A percentile compares a stretch with the other conserved stretches of the same genome.
phyloP scores from a whole-genome alignment of 2,797 vertebrate species.

The Pitangus sulphuratus region DNA sequence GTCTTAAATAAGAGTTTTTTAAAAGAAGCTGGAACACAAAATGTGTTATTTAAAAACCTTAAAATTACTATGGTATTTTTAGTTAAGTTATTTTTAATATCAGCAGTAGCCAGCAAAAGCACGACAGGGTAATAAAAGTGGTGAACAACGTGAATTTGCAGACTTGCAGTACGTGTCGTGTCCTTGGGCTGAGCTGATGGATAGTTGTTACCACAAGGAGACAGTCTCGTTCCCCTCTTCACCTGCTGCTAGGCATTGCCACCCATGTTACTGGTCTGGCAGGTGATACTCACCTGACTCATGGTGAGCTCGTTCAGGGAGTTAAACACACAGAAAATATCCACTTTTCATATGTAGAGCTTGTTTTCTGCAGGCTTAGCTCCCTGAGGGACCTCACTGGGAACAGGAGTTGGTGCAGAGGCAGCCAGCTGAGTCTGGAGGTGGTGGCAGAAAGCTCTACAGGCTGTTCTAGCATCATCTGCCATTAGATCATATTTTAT shows the following conservation, averaged over 20 bases:
- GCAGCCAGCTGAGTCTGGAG: neutral
- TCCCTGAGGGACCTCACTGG: neutral
- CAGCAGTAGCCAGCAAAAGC: neutral
- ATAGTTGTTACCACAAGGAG: neutral
- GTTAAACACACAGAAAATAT: neutral
- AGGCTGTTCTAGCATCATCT: neutral
- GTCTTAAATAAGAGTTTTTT: neutral
- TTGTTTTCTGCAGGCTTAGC: neutral
- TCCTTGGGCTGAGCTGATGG: neutral
- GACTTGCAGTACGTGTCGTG: neutral
- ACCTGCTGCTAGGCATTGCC: accelerated
- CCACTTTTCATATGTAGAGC: neutral
- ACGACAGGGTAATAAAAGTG: neutral
- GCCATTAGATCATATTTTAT: neutral
- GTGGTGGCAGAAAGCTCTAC: neutral
- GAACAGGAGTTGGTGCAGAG: neutral
- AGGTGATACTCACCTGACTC: neutral
- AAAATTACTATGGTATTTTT: neutral
- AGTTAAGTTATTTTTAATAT: neutral
- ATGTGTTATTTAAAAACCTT: neutral
- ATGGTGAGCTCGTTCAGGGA: neutral
- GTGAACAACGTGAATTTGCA: neutral
- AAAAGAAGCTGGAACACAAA: neutral
- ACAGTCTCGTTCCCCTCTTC: neutral
- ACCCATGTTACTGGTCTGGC: neutral